Evolutionary conservation across 2,113 vertebrate species (phyloP).

Genomic region (Zosterops lateralis): DNA sequence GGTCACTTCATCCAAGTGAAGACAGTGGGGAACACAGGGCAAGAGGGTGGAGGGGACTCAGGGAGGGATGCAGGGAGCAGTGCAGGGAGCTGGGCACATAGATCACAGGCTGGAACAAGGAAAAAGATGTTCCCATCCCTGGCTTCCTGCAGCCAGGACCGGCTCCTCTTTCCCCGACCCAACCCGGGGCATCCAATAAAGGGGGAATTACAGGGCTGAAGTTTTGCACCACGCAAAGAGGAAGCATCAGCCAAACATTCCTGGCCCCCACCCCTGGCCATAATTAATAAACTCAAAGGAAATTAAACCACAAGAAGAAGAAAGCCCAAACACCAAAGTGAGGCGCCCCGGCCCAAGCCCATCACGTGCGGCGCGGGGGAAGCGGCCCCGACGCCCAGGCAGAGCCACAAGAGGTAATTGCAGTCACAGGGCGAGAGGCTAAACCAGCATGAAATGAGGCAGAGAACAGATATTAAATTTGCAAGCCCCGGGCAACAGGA

Average conservation of each 20-base stretch:
- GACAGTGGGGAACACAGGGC: not conserved
- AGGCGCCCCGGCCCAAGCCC: not conserved
- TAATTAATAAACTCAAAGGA: conserved; percentile 59
- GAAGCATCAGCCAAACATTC: conserved; percentile 3
- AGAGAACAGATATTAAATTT: conserved; percentile 66
- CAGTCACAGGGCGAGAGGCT: conserved; percentile 54
- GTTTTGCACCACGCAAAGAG: not conserved
- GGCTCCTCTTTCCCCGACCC: not conserved
- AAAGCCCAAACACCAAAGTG: not conserved
- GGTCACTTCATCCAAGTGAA: accelerated
- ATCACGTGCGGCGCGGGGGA: not conserved
- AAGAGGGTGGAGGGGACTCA: not conserved
- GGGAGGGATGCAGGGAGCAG: not conserved
- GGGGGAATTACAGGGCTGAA: not conserved
- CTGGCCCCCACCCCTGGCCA: not conserved
- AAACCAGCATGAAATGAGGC: conserved; percentile 63
- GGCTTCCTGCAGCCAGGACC: not conserved
- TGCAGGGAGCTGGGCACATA: not conserved
- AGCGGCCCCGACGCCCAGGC: not conserved
- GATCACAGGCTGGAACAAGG: not conserved
- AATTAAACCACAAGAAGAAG: conserved; percentile 51
- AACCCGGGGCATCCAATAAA: not conserved
- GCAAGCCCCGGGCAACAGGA: conserved; percentile 51
- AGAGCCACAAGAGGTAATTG: conserved; percentile 46
- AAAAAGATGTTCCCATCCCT: not conserved